Conservation (phyloP, 2,797 vertebrate species). For the Tragopan temminckii region DNA sequence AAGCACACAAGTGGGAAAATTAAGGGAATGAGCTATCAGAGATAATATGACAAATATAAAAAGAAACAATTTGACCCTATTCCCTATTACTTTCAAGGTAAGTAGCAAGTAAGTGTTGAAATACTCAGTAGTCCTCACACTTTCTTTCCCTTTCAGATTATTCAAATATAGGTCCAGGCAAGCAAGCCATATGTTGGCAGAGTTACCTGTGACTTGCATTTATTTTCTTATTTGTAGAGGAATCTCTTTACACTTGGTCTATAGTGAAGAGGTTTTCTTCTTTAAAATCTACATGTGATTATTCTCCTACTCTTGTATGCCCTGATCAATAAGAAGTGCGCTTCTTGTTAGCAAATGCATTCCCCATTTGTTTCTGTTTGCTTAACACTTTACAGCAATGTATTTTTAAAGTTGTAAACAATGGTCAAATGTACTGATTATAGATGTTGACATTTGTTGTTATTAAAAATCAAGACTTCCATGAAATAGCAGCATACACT, state of each 20-base stretch:
- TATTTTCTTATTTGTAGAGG: not conserved
- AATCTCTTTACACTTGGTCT: not conserved
- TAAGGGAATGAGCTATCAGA: not conserved
- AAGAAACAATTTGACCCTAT: not conserved
- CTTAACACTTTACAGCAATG: not conserved
- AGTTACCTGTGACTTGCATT: not conserved
- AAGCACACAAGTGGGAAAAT: not conserved
- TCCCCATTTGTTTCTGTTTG: not conserved
- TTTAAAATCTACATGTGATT: not conserved
- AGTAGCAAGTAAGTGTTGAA: not conserved
- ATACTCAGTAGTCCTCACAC: not conserved
- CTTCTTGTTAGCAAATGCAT: not conserved
- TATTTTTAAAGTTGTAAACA: not conserved
- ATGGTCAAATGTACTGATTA: not conserved
- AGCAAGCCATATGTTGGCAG: not conserved
- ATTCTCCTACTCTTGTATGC: not conserved
- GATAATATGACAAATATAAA: not conserved
- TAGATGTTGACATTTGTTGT: not conserved
- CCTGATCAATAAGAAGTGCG: not conserved
- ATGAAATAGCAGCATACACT: not conserved
- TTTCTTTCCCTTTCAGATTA: not conserved
- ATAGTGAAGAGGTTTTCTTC: not conserved
- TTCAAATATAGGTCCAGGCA: not conserved
- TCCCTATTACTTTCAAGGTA: not conserved
- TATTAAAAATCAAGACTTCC: not conserved